These are phyloP conservation scores for Zootermopsis nevadensis DNA, from an alignment of 2,888 invertebrate species.

Conservation along the genomic window DNA sequence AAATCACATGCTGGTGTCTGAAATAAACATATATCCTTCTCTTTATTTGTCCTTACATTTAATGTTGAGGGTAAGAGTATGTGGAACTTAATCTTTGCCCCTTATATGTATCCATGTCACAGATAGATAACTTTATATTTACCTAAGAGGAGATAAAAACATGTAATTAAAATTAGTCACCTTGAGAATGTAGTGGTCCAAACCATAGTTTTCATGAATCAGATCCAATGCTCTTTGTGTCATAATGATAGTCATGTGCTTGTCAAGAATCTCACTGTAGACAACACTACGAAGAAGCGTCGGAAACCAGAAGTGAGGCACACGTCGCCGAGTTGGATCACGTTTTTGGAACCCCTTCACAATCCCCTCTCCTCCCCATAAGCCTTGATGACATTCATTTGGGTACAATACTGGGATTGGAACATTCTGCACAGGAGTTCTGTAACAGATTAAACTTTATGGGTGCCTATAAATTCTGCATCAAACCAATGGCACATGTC, in stretches of 20 bases:
- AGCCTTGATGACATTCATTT: slow-evolving; percentile 81
- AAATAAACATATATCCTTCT: slow-evolving; percentile 55
- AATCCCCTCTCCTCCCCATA: slow-evolving; percentile 98
- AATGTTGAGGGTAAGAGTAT: too few relatives aligned
- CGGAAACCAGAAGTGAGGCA: slow-evolving; percentile 92
- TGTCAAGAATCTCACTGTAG: slow-evolving; percentile 90
- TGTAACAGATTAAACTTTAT: slow-evolving; percentile 57
- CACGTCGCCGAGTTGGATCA: slow-evolving; percentile 70
- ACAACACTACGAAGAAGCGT: slow-evolving; percentile 81
- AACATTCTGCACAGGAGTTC: slow-evolving; percentile 78
- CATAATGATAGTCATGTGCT: slow-evolving; percentile 82
- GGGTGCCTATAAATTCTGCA: slow-evolving; percentile 75
- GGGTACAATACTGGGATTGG: slow-evolving; percentile 83
- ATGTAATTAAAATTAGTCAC: slow-evolving; percentile 62
- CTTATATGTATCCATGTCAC: too few relatives aligned
- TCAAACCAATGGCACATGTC: background rate
- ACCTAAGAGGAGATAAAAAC: background rate
- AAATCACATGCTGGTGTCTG: slow-evolving; percentile 93
- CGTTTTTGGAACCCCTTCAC: slow-evolving; percentile 87
- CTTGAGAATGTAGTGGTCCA: slow-evolving; percentile 94
- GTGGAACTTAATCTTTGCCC: too few relatives aligned
- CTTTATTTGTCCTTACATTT: too few relatives aligned
- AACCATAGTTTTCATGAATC: slow-evolving; percentile 91
- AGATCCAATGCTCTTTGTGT: slow-evolving; percentile 85
- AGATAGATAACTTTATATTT: too few relatives aligned